Conservation (phyloP, 2,888 invertebrate species). For the Pammene fasciana region DNA sequence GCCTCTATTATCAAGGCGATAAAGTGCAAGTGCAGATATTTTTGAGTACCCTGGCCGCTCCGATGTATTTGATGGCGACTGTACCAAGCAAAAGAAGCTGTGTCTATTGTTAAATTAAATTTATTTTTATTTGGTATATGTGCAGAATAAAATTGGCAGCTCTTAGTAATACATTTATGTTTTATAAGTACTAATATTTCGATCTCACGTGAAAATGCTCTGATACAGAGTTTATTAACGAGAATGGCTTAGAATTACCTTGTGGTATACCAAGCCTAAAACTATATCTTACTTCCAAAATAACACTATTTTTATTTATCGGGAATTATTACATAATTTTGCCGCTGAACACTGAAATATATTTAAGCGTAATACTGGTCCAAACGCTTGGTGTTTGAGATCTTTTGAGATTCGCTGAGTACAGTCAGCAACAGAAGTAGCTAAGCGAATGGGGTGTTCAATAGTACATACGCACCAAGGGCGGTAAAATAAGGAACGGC, state of each 20-base stretch:
- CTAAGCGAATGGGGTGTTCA: too few relatives aligned
- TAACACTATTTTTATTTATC: slow-evolving; percentile 10
- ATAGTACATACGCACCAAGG: too few relatives aligned
- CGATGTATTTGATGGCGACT: too few relatives aligned
- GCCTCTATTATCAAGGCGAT: too few relatives aligned
- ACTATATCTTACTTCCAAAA: slow-evolving; percentile 1
- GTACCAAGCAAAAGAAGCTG: neutral
- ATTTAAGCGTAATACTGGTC: too few relatives aligned
- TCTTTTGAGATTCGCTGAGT: too few relatives aligned
- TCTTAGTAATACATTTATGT: slow-evolving; percentile 22
- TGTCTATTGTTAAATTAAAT: neutral
- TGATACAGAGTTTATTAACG: slow-evolving; percentile 22
- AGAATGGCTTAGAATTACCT: neutral
- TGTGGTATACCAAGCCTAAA: neutral
- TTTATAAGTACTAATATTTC: slow-evolving; percentile 29
- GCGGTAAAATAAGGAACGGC: too few relatives aligned
- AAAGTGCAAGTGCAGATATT: too few relatives aligned
- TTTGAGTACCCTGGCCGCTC: too few relatives aligned
- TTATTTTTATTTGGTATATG: neutral
- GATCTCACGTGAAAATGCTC: slow-evolving; percentile 37
- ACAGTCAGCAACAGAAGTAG: too few relatives aligned
- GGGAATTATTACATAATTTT: neutral
- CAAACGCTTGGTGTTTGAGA: too few relatives aligned
- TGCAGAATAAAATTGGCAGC: slow-evolving; percentile 32
- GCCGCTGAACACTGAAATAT: too few relatives aligned